Conservation (phyloP, 2,113 vertebrate genomes). For the Enhydra lutris region DNA sequence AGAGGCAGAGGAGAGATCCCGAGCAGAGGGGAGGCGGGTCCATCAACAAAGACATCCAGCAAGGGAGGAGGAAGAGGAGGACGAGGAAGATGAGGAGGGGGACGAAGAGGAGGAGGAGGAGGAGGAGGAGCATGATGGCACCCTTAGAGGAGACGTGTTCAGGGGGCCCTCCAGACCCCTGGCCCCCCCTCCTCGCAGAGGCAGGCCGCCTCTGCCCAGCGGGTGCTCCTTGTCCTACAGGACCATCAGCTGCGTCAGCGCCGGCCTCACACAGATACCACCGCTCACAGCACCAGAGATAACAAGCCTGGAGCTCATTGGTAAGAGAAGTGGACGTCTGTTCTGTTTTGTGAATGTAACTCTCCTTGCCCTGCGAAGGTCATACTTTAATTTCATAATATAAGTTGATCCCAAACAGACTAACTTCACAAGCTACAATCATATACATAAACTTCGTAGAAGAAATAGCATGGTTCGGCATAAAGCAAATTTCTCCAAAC, state of each 20-base stretch:
- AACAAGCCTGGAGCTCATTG: constrained; percentile 90
- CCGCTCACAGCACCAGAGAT: constrained; percentile 88
- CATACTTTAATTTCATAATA: constrained; percentile 9
- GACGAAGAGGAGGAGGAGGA: constrained; percentile 54
- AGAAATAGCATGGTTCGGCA: background rate
- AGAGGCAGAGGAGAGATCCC: constrained; percentile 52
- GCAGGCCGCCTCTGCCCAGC: constrained; percentile 82
- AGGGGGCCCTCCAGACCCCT: constrained; percentile 75
- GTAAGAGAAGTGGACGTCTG: constrained; percentile 81
- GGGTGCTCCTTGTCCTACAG: constrained; percentile 89
- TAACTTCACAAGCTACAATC: background rate
- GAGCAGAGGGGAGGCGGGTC: constrained; percentile 29
- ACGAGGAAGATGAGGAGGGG: constrained; percentile 21
- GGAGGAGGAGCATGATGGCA: constrained; percentile 71
- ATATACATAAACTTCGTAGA: background rate
- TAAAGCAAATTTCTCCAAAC: background rate
- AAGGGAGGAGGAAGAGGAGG: background rate
- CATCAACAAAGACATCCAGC: background rate
- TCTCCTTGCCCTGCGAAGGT: background rate
- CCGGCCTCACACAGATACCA: constrained; percentile 88
- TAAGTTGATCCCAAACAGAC: background rate
- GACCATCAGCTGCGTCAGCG: constrained; percentile 88
- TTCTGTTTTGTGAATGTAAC: background rate
- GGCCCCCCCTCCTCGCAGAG: constrained; percentile 65
- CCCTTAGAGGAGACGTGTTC: constrained; percentile 86